Conservation (phyloP, 2,113 vertebrate genomes). For the Gallinago paraguaiae region DNA sequence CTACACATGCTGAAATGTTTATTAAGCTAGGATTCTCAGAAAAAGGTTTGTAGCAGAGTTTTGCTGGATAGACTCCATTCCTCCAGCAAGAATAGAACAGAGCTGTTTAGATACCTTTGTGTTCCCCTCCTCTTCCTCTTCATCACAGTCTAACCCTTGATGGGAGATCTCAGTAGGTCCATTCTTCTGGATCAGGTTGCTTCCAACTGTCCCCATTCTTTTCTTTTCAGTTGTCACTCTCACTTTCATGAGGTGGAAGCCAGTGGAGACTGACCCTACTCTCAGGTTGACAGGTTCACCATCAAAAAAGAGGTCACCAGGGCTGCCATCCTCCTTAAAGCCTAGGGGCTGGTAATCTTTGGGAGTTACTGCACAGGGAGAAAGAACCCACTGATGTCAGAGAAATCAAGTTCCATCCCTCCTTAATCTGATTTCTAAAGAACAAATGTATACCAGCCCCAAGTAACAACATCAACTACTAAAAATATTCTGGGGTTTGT, state of each 20-base stretch:
- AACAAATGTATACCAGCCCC: not conserved
- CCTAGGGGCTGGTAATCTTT: slow-evolving; percentile 79
- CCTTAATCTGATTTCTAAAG: not conserved
- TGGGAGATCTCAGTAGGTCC: slow-evolving; percentile 59
- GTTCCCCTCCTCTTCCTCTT: slow-evolving; percentile 70
- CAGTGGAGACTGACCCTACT: slow-evolving; percentile 72
- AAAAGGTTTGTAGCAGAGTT: not conserved
- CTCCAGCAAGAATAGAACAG: not conserved
- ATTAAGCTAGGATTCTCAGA: not conserved
- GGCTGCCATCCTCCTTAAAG: slow-evolving; percentile 69
- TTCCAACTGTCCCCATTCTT: slow-evolving; percentile 37
- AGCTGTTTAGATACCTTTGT: slow-evolving; percentile 53
- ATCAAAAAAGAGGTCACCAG: slow-evolving; percentile 64
- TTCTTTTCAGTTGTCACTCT: slow-evolving; percentile 72
- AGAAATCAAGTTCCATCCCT: not conserved
- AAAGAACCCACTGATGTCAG: not conserved
- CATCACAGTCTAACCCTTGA: slow-evolving; percentile 74
- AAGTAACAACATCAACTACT: not conserved
- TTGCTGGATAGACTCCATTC: not conserved
- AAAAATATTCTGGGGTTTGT: not conserved
- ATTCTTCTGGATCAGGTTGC: slow-evolving; percentile 8
- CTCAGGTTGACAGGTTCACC: slow-evolving; percentile 71
- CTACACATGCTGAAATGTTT: not conserved
- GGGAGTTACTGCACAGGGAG: slow-evolving; percentile 74
- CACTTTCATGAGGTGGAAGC: slow-evolving; percentile 75